Evolutionary conservation across 2,113 vertebrate species (phyloP).

Genomic region (Anolis sagrei): DNA sequence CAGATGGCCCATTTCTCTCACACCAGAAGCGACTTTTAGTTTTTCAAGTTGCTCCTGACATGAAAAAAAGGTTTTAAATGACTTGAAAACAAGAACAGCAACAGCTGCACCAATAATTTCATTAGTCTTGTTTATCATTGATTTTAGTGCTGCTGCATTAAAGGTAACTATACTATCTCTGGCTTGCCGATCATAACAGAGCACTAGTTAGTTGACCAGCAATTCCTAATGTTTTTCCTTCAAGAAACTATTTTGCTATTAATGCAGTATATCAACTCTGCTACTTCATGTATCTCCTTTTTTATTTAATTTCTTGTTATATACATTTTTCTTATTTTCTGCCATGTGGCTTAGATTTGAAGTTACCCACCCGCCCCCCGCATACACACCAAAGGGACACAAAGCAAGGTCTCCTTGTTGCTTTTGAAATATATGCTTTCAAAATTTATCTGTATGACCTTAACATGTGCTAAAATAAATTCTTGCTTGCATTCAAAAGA

Average conservation of each 20-base stretch:
- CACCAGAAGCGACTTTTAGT: too few relatives aligned
- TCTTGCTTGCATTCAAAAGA: neutral
- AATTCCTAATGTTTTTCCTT: constrained; percentile 28
- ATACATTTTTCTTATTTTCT: constrained; percentile 48
- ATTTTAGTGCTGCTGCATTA: neutral
- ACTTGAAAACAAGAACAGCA: too few relatives aligned
- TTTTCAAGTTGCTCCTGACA: too few relatives aligned
- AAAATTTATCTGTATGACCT: neutral
- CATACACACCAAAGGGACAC: constrained; percentile 19
- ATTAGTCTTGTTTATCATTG: neutral
- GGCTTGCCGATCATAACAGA: constrained; percentile 19
- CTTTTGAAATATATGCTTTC: constrained; percentile 23
- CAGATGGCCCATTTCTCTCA: too few relatives aligned
- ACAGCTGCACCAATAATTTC: neutral
- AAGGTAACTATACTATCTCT: neutral
- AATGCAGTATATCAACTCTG: neutral
- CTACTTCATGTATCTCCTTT: neutral
- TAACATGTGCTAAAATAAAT: neutral
- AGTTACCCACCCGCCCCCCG: constrained; percentile 44
- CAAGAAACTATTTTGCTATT: constrained; percentile 26
- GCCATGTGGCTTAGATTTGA: constrained; percentile 41
- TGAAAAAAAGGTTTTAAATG: too few relatives aligned
- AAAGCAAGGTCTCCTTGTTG: constrained; percentile 51
- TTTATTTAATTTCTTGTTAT: constrained; percentile 50
- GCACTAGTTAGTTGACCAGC: neutral